Percentiles rank a stretch among this genome's conserved stretches.
Evolutionary conservation across 1,140 invertebrate species (phyloP).

Genomic region (Caenorhabditis latens): DNA sequence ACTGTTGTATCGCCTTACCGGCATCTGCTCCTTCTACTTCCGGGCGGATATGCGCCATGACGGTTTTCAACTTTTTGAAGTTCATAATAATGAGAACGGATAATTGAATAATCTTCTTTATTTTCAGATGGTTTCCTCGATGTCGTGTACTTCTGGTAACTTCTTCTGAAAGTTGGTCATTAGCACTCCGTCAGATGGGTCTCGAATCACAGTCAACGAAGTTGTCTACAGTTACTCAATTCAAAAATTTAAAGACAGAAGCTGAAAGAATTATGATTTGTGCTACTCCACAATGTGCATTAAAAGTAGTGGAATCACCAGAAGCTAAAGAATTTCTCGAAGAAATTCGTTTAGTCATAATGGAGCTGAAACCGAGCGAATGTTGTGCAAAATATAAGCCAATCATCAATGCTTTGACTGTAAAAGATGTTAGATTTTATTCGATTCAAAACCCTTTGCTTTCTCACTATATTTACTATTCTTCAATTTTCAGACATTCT

Average conservation of each 20-base stretch:
- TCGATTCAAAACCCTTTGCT: neutral
- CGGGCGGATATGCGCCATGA: slow-evolving; percentile 20
- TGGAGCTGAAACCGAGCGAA: slow-evolving; percentile 12
- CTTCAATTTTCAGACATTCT: slow-evolving; percentile 2
- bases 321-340: slow-evolving; percentile 18
- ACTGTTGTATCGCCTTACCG: slow-evolving; percentile 10
- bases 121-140: slow-evolving; percentile 46
- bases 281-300: slow-evolving; percentile 12
- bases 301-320: slow-evolving; percentile 11
- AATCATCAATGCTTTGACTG: slow-evolving; percentile 19
- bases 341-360: slow-evolving; percentile 20
- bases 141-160: slow-evolving; percentile 12
- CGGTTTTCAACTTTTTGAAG: slow-evolving; percentile 47
- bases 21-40: neutral
- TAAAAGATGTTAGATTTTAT: neutral
- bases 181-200: neutral
- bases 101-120: too few relatives aligned
- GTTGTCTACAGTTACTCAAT: slow-evolving; percentile 8
- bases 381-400: slow-evolving; percentile 39
- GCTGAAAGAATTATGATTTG: neutral
- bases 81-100: neutral
- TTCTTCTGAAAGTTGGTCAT: neutral
- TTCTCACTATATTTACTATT: neutral
- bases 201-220: slow-evolving; percentile 3
- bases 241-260: slow-evolving; percentile 40